Percentiles rank a stretch among this genome's conserved stretches.
Conservation (phyloP, 2,113 vertebrate species). For the Brachirus orientalis region DNA sequence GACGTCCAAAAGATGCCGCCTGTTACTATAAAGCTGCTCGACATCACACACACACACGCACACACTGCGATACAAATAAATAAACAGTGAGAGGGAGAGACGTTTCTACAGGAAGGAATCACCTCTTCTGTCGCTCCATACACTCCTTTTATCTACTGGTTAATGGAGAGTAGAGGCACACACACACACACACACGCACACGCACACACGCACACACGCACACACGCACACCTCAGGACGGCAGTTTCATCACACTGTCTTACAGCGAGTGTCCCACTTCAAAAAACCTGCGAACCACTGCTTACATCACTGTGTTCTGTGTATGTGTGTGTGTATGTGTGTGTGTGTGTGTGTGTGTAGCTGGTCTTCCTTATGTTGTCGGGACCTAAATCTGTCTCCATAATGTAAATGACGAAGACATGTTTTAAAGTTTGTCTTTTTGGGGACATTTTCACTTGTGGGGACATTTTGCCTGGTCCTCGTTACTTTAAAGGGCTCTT, state of each 20-base stretch:
- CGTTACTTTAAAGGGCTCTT: no score
- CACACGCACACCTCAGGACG: constrained; percentile 64
- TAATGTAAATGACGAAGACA: no score
- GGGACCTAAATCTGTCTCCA: no score
- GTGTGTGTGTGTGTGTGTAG: constrained; percentile 1
- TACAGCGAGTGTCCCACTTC: constrained; percentile 74
- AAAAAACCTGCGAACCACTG: constrained; percentile 64
- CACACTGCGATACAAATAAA: constrained; percentile 61
- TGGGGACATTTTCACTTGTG: no score
- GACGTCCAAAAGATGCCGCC: constrained; percentile 62
- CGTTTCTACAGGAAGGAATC: constrained; percentile 71
- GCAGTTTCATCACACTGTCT: constrained; percentile 67
- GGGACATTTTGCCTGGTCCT: no score
- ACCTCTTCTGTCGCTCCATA: constrained; percentile 70
- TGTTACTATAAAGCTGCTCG: constrained; percentile 68
- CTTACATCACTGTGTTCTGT: constrained; percentile 71
- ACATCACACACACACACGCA: constrained; percentile 46
- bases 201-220: constrained; percentile 22
- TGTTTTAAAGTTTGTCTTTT: no score
- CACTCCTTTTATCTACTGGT: constrained; percentile 74
- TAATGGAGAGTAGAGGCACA: constrained; percentile 71
- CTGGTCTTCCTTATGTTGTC: no score
- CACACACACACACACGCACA: constrained; percentile 32
- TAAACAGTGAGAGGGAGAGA: constrained; percentile 58
- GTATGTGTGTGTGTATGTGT: constrained; percentile 16